A percentile compares a stretch with the other conserved stretches of the same genome.
Conservation (phyloP, 1,140 invertebrate genomes). For the Atta cephalotes region DNA sequence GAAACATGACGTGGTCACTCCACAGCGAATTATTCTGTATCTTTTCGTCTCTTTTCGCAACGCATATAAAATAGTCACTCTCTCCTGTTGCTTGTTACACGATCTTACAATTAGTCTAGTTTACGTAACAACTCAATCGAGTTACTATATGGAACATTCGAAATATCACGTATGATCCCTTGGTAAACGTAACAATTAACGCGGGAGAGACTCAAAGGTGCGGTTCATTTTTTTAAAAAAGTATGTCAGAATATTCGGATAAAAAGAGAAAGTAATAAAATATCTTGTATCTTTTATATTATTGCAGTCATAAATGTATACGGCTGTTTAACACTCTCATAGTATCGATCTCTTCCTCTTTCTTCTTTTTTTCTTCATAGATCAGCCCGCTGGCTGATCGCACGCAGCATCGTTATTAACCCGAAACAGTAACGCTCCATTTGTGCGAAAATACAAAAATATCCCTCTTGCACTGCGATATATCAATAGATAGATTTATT, state of each 20-base stretch:
- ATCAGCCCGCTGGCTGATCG: background rate
- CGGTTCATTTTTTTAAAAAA: slow-evolving; percentile 10
- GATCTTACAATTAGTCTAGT: slow-evolving; percentile 26
- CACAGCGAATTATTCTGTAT: background rate
- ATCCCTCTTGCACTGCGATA: slow-evolving; percentile 8
- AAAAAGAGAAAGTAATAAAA: slow-evolving; percentile 39
- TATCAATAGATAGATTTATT: background rate
- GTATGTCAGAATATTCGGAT: slow-evolving; percentile 18
- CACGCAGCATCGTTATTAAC: slow-evolving; percentile 34
- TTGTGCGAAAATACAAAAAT: slow-evolving; percentile 42
- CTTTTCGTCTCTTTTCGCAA: background rate
- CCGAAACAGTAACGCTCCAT: background rate
- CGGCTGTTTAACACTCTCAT: background rate
- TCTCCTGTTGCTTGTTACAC: slow-evolving; percentile 11
- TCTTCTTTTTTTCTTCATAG: background rate
- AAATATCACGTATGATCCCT: slow-evolving; percentile 16
- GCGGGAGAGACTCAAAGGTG: background rate
- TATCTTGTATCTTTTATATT: slow-evolving; percentile 37
- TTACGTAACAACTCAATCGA: slow-evolving; percentile 32
- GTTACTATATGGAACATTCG: background rate
- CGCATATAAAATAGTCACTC: slow-evolving; percentile 38
- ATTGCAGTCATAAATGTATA: slow-evolving; percentile 24
- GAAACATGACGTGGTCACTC: slow-evolving; percentile 1
- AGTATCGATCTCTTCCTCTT: slow-evolving; percentile 25
- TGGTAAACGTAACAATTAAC: slow-evolving; percentile 10